phyloP scores from a whole-genome alignment of 1,140 invertebrate species.

The Leucophenga varia region DNA sequence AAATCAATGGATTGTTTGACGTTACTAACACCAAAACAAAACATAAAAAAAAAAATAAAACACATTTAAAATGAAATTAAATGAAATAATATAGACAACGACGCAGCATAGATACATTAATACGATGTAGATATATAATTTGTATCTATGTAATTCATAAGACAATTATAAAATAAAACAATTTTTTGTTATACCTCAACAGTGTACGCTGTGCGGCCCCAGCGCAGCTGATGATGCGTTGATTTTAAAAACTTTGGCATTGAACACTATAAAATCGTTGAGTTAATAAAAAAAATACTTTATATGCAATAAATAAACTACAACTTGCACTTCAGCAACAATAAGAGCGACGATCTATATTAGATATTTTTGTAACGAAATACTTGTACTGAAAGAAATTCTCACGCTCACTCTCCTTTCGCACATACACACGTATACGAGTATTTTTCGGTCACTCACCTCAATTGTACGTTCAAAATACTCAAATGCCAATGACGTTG shows the following conservation, averaged over 20 bases:
- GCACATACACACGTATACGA: background rate
- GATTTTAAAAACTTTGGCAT: conserved; percentile 48
- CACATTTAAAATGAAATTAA: conserved; percentile 15
- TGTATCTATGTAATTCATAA: background rate
- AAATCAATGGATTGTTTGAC: no score
- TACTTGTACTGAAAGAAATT: no score
- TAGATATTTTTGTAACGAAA: no score
- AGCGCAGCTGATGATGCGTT: conserved; percentile 46
- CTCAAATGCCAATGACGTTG: conserved; percentile 70
- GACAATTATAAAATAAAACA: no score
- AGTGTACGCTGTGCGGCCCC: conserved; percentile 39
- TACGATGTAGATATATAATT: background rate
- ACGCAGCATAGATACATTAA: background rate
- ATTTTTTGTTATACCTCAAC: conserved; percentile 51
- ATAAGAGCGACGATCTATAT: no score
- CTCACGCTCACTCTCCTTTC: no score
- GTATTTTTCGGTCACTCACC: conserved; percentile 58
- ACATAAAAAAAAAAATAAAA: background rate
- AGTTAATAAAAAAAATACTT: no score
- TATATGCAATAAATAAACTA: no score
- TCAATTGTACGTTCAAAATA: conserved; percentile 80
- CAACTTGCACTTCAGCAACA: no score
- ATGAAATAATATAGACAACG: conserved; percentile 3
- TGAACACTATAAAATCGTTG: conserved; percentile 50
- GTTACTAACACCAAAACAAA: no score